These are phyloP conservation scores for Cheilosia soror DNA, from an alignment of 2,888 invertebrate genomes.

Conservation along the genomic window DNA sequence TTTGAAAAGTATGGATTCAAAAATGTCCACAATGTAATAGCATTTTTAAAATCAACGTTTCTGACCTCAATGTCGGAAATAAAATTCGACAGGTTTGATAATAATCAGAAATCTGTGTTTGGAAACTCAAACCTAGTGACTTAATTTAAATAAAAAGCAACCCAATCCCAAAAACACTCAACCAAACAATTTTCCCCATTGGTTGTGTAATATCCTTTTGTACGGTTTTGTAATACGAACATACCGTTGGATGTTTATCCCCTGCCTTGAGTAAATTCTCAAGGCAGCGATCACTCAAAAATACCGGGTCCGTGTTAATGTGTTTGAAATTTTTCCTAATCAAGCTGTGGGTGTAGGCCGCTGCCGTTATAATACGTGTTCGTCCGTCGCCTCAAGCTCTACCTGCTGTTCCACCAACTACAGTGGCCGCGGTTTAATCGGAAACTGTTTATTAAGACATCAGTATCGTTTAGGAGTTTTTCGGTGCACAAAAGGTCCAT, in stretches of 20 bases:
- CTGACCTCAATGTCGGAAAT: too few relatives aligned
- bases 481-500: conserved; percentile 87
- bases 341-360: conserved; percentile 74
- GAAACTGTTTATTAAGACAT: conserved; percentile 76
- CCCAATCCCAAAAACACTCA: neutral
- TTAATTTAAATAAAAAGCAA: too few relatives aligned
- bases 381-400: conserved; percentile 3
- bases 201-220: conserved; percentile 95
- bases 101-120: too few relatives aligned
- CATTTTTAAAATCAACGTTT: too few relatives aligned
- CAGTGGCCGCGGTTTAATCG: conserved; percentile 53
- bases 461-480: conserved; percentile 84
- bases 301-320: conserved; percentile 87
- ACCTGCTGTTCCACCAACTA: conserved; percentile 1
- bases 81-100: too few relatives aligned
- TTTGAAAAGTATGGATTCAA: too few relatives aligned
- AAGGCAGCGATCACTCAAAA: conserved; percentile 91
- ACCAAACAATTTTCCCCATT: conserved; percentile 95
- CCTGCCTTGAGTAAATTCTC: conserved; percentile 93
- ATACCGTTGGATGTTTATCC: conserved; percentile 91
- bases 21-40: too few relatives aligned
- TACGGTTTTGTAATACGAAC: conserved; percentile 92
- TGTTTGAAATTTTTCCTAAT: conserved; percentile 77
- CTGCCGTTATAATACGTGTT: conserved; percentile 35
- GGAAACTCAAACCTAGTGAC: too few relatives aligned